These are phyloP conservation scores for Poeciliopsis turrubarensis DNA, from an alignment of 2,113 vertebrate species.

Conservation along the genomic window DNA sequence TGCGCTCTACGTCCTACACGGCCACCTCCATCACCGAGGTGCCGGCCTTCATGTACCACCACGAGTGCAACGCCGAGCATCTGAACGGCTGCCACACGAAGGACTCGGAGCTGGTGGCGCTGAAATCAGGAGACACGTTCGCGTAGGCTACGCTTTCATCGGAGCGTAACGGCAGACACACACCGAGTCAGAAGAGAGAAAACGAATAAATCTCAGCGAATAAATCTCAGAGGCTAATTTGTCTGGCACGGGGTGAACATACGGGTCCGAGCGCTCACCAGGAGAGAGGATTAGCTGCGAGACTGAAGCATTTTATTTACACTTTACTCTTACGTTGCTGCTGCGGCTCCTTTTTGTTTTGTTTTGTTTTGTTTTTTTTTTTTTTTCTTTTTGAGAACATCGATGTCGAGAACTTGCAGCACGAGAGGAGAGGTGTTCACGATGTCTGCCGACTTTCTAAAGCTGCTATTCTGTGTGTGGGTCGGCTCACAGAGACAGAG, in stretches of 20 bases:
- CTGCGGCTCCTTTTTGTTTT: constrained; percentile 47
- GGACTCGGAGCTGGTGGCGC: constrained; percentile 84
- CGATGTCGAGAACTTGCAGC: constrained; percentile 42
- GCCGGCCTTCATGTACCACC: constrained; percentile 87
- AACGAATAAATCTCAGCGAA: constrained; percentile 27
- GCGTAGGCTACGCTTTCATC: constrained; percentile 70
- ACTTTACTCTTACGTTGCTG: constrained; percentile 61
- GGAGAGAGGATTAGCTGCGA: constrained; percentile 31
- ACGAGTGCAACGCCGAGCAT: constrained; percentile 83
- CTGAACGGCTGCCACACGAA: constrained; percentile 81
- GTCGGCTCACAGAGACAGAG: constrained; percentile 2
- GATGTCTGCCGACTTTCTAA: constrained; percentile 60
- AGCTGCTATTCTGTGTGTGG: constrained; percentile 70
- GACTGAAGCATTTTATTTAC: constrained; percentile 30
- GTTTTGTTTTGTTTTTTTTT: constrained; percentile 28
- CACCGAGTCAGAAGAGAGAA: background rate
- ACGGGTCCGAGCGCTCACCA: constrained; percentile 28
- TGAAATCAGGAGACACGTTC: constrained; percentile 86
- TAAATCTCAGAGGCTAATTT: constrained; percentile 29
- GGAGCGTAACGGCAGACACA: background rate
- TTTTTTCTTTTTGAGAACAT: constrained; percentile 43
- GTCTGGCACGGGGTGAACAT: constrained; percentile 39
- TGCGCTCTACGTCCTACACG: constrained; percentile 87
- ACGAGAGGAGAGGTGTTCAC: constrained; percentile 53
- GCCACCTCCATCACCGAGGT: constrained; percentile 89